Percentiles rank a stretch among this genome's conserved stretches.
Conservation (phyloP, 2,797 vertebrate species). For the Synanceia verrucosa region DNA sequence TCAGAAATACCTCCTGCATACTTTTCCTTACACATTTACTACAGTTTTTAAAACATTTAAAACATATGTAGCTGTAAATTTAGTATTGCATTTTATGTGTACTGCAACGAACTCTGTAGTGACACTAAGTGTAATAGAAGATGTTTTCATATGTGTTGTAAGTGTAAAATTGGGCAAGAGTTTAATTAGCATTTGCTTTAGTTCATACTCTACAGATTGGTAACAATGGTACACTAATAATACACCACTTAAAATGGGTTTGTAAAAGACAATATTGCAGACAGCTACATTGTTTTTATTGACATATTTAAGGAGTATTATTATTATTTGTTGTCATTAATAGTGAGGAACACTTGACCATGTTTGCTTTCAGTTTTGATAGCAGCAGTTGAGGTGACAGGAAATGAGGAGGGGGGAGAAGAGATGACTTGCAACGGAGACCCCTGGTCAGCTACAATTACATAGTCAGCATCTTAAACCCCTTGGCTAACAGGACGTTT, state of each 20-base stretch:
- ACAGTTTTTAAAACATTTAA: no score
- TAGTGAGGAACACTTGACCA: no score
- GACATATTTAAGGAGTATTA: no score
- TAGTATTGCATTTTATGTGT: neutral
- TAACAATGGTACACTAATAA: neutral
- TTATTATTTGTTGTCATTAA: neutral
- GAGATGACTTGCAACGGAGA: neutral
- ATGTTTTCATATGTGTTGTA: neutral
- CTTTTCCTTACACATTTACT: neutral
- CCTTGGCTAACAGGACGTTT: neutral
- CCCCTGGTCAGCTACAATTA: neutral
- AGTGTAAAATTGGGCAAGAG: neutral
- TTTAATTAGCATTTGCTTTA: neutral
- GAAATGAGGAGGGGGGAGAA: neutral
- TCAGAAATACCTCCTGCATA: neutral
- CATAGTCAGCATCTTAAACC: neutral
- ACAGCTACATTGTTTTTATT: no score
- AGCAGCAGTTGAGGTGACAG: neutral
- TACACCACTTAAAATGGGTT: neutral
- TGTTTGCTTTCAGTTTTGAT: neutral
- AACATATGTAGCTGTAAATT: no score
- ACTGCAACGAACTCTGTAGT: neutral
- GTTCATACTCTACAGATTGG: neutral
- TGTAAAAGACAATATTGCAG: no score
- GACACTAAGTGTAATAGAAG: neutral